Evolutionary conservation across 2,888 invertebrate genomes (phyloP), one percentile per base, ranked within the genome.

Genomic region (Tuberolachnus salignus): DNA sequence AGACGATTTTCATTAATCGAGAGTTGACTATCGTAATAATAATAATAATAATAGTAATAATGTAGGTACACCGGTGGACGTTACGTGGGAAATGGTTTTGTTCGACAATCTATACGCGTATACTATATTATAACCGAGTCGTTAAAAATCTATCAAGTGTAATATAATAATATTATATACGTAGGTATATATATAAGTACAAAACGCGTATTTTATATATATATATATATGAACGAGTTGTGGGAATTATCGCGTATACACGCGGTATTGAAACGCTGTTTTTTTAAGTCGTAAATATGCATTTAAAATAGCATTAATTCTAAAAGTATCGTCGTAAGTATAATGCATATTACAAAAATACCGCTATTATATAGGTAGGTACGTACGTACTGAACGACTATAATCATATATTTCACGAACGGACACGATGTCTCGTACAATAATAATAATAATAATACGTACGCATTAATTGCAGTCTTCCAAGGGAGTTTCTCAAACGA

Each of bases 31-130:
- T n/a, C n/a, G n/a, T n/a, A n/a, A n/a, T n/a, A n/a, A n/a, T n/a
- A n/a, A n/a, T n/a, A n/a, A n/a, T n/a, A n/a, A n/a, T n/a, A n/a
- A n/a, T n/a, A n/a, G n/a, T 70, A 57, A 70, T 57, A 34, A 34
- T 34, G 21, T 70, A 70, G n/a, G n/a, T 8, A 51, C 51, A 16
- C 8, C 9, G 42, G 42, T 44, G 42, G 70, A 55, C 70, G 55
- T 55, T 55, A 21, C 55, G 55, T 70, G 70, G 55, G 70, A 70
- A 70, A 70, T 42, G 55, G 55, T 34, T 70, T 70, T 42, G 70
- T 55, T 9, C 21, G 55, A 44, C 55, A 21, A 42, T 67, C 67
- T n/a, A n/a, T 26, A 66, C 34, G 34, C 34, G 34, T 34, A 34
- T 34, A 34, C 34, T 46, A 26, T 67, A 67, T 67, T 34, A 67